A percentile compares a stretch with the other conserved stretches of the same genome.
phyloP scores from a whole-genome alignment of 2,888 invertebrate genomes.

The Drosophila formosana region DNA sequence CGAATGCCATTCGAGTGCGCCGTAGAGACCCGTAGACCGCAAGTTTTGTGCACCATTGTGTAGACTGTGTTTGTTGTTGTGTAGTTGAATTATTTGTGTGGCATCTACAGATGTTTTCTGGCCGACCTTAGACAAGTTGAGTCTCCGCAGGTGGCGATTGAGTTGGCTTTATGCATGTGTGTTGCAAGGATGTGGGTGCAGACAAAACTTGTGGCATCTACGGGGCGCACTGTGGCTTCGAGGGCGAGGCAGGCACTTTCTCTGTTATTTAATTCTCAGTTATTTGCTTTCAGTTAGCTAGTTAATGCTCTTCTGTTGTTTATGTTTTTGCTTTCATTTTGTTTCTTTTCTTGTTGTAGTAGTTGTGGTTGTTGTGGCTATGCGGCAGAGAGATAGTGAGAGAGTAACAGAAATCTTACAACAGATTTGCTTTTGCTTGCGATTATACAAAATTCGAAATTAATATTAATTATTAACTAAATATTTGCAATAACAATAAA shows the following conservation, averaged over 20 bases:
- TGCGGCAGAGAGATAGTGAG: conserved; percentile 22
- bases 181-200: conserved; percentile 13
- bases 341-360: conserved; percentile 22
- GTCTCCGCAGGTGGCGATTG: conserved; percentile 52
- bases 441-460: conserved; percentile 51
- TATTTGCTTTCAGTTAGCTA: conserved; percentile 12
- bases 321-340: conserved; percentile 13
- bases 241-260: conserved; percentile 12
- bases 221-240: conserved; percentile 5
- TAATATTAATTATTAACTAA: conserved; percentile 65
- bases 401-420: conserved; percentile 74
- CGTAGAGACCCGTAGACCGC: conserved; percentile 1
- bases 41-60: conserved; percentile 31
- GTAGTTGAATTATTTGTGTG: neutral
- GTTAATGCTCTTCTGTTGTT: conserved; percentile 12
- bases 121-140: conserved; percentile 82
- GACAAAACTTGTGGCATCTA: conserved; percentile 35
- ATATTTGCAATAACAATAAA: conserved; percentile 66
- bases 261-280: conserved; percentile 18
- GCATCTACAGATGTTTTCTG: neutral
- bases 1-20: conserved; percentile 5
- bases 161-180: conserved; percentile 2
- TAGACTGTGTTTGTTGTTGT: conserved; percentile 7
- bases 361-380: conserved; percentile 10
- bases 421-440: conserved; percentile 70